Percentiles rank a stretch among this genome's conserved stretches.
These are phyloP conservation scores for Ginglymostoma cirratum DNA, from an alignment of 2,113 vertebrate species.

Conservation along the genomic window DNA sequence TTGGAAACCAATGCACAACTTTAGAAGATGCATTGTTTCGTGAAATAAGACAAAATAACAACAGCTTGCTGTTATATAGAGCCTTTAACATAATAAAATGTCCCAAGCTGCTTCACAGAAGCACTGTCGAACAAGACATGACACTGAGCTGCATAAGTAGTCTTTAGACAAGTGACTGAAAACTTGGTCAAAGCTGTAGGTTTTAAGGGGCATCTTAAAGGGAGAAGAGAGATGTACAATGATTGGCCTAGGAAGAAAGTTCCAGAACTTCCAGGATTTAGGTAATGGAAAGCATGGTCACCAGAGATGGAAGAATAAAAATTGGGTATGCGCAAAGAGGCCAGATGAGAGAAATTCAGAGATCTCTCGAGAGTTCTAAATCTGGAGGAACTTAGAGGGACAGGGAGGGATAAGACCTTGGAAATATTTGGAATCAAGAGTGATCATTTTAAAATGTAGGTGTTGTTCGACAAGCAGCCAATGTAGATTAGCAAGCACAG, in stretches of 20 bases:
- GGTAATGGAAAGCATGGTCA: background rate
- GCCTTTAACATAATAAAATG: background rate
- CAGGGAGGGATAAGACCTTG: background rate
- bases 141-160: background rate
- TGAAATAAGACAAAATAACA: background rate
- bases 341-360: background rate
- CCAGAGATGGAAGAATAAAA: background rate
- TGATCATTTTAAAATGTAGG: background rate
- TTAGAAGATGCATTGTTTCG: background rate
- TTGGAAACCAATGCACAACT: background rate
- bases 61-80: background rate
- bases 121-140: background rate
- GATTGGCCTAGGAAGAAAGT: background rate
- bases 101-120: background rate
- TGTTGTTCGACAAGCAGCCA: background rate
- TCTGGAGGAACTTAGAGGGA: background rate
- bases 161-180: background rate
- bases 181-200: background rate
- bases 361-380: background rate
- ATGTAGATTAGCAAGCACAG: background rate
- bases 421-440: background rate
- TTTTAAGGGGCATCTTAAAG: background rate
- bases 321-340: background rate
- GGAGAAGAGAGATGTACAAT: background rate
- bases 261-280: background rate